Conservation (phyloP, 1,140 invertebrate genomes). For the Drosophila dunni region DNA sequence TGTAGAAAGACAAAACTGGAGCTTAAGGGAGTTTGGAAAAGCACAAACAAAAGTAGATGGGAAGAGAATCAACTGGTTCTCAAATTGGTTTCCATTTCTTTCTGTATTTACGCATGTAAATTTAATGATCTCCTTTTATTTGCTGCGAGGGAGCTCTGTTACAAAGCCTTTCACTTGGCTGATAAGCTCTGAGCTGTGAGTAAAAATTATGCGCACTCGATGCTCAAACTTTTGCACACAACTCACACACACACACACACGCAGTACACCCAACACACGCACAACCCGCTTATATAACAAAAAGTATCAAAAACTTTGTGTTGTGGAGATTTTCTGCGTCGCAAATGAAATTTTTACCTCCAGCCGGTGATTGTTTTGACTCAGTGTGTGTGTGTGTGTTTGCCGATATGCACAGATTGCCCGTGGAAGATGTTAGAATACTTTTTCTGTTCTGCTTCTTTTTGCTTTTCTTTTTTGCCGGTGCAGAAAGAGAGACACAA, state of each 20-base stretch:
- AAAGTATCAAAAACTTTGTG: constrained; percentile 23
- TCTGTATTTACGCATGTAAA: no score
- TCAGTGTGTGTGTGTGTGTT: no score
- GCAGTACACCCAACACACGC: no score
- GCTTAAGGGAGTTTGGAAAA: no score
- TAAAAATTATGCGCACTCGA: constrained; percentile 2
- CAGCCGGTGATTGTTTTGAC: constrained; percentile 27
- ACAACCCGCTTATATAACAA: background rate
- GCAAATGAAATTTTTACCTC: constrained; percentile 51
- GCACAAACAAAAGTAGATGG: no score
- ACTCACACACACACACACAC: background rate
- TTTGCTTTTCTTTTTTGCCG: constrained; percentile 35
- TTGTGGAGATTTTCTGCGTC: constrained; percentile 40
- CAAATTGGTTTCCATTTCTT: no score
- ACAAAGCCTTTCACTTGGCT: background rate
- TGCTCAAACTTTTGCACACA: constrained; percentile 12
- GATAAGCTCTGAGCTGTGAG: background rate
- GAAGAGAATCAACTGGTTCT: no score
- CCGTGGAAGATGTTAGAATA: constrained; percentile 8
- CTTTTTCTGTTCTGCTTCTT: constrained; percentile 14
- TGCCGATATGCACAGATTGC: constrained; percentile 12
- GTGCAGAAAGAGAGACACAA: constrained; percentile 23
- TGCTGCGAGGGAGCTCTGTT: background rate
- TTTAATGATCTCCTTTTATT: no score
- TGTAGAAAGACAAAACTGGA: no score